These are phyloP conservation scores for Oscheius sp. DNA, from an alignment of 2,888 invertebrate species.

Conservation along the genomic window DNA sequence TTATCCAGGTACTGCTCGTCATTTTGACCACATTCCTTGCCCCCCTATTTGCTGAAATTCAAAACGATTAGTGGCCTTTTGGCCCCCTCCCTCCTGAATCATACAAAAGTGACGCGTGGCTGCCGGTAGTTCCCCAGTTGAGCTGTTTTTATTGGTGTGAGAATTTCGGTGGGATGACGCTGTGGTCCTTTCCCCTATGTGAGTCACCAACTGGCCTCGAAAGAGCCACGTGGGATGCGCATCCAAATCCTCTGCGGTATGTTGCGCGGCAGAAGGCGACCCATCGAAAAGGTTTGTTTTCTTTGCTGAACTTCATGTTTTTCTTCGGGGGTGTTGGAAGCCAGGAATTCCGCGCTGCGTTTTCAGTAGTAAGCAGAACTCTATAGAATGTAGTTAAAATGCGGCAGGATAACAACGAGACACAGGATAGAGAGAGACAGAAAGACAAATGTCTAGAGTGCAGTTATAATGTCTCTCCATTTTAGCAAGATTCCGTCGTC, in stretches of 20 bases:
- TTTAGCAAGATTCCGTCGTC: conserved; percentile 63
- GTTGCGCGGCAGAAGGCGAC: conserved; percentile 20
- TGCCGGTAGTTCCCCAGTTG: background rate
- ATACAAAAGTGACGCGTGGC: background rate
- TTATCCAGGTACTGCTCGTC: conserved; percentile 55
- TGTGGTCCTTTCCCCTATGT: background rate
- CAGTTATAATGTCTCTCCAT: background rate
- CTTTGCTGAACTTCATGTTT: background rate
- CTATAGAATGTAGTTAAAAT: too few species aligned
- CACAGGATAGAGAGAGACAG: too few species aligned
- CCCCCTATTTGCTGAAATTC: background rate
- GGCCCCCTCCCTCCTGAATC: background rate
- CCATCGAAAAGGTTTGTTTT: conserved; percentile 16
- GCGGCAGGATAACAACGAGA: too few species aligned
- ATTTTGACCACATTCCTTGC: background rate
- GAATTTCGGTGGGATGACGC: background rate
- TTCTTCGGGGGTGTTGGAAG: background rate
- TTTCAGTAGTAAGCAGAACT: too few species aligned
- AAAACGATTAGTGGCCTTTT: background rate
- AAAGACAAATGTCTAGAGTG: too few species aligned
- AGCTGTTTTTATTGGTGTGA: conserved; percentile 20
- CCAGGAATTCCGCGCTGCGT: background rate
- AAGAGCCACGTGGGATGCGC: conserved; percentile 24
- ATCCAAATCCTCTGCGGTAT: conserved; percentile 26
- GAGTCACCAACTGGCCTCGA: conserved; percentile 29